Percentiles rank a stretch among this genome's conserved stretches.
phyloP scores from a whole-genome alignment of 2,888 invertebrate species.

The Geotrupes spiniger region DNA sequence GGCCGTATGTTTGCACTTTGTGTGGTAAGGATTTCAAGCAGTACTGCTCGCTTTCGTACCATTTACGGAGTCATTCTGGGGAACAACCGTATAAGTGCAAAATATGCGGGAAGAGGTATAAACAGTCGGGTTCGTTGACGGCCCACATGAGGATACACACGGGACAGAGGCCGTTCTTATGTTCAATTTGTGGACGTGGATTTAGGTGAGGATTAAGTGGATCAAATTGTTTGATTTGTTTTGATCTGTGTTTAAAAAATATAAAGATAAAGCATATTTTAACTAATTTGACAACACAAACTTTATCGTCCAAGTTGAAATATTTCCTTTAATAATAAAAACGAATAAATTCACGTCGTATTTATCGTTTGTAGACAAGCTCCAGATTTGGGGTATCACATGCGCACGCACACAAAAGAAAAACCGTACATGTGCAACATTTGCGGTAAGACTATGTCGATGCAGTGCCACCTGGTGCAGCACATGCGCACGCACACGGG shows the following conservation, averaged over 20 bases:
- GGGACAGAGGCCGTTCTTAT: conserved; percentile 39
- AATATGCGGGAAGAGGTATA: conserved; percentile 43
- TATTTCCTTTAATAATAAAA: too few relatives aligned
- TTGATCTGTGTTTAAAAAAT: conserved; percentile 24
- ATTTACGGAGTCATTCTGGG: conserved; percentile 41
- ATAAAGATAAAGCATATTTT: conserved; percentile 23
- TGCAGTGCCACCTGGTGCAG: conserved; percentile 42
- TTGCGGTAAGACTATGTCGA: conserved; percentile 44
- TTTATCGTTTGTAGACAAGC: conserved; percentile 32
- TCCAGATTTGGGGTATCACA: conserved; percentile 43
- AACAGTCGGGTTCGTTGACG: conserved; percentile 42
- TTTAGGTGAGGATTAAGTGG: conserved; percentile 28
- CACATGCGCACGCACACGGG: conserved; percentile 40
- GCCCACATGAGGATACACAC: conserved; percentile 45
- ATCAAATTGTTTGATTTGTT: conserved; percentile 8
- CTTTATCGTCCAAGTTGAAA: too few relatives aligned
- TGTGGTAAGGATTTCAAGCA: conserved; percentile 44
- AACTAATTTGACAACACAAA: not conserved
- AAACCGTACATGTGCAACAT: conserved; percentile 44
- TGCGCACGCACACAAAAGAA: conserved; percentile 45
- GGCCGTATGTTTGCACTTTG: conserved; percentile 41
- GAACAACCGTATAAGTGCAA: conserved; percentile 42
- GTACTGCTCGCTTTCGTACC: conserved; percentile 39
- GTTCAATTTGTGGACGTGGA: conserved; percentile 38
- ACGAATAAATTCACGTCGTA: too few relatives aligned